phyloP scores from a whole-genome alignment of 1,140 invertebrate genomes.

The Caenorhabditis brenneri region DNA sequence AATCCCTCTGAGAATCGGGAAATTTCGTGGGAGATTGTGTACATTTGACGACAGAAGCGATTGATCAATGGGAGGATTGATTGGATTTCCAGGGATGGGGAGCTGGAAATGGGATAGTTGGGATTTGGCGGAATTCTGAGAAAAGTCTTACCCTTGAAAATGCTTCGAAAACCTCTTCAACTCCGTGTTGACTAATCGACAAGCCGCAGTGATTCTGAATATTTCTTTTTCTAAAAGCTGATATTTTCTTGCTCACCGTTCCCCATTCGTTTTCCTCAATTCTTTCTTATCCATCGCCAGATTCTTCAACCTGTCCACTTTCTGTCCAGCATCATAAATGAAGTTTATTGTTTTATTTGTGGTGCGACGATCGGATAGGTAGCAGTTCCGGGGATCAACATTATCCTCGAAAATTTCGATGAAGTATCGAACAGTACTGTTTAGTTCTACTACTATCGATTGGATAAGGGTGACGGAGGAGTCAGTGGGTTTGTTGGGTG shows the following conservation, averaged over 20 bases:
- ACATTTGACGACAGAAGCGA: slow-evolving; percentile 15
- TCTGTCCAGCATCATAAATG: neutral
- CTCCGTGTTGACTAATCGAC: neutral
- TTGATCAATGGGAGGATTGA: neutral
- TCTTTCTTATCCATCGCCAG: neutral
- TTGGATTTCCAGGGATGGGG: neutral
- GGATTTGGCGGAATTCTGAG: neutral
- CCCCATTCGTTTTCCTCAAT: neutral
- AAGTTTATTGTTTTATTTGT: too few species aligned
- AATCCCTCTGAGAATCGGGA: neutral
- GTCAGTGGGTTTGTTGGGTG: neutral
- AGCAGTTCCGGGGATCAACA: neutral
- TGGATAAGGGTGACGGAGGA: neutral
- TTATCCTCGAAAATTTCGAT: neutral
- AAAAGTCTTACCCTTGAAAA: neutral
- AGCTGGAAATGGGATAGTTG: neutral
- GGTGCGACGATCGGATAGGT: neutral
- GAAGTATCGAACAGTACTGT: neutral
- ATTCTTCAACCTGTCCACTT: neutral
- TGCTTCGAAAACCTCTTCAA: neutral
- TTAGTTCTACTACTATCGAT: neutral
- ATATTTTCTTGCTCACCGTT: neutral
- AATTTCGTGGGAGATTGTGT: slow-evolving; percentile 22
- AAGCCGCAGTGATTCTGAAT: neutral
- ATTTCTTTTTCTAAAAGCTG: neutral